A percentile compares a stretch with the other conserved stretches of the same genome.
Conservation (phyloP, 1,140 invertebrate species). For the Drosophila ananassae region DNA sequence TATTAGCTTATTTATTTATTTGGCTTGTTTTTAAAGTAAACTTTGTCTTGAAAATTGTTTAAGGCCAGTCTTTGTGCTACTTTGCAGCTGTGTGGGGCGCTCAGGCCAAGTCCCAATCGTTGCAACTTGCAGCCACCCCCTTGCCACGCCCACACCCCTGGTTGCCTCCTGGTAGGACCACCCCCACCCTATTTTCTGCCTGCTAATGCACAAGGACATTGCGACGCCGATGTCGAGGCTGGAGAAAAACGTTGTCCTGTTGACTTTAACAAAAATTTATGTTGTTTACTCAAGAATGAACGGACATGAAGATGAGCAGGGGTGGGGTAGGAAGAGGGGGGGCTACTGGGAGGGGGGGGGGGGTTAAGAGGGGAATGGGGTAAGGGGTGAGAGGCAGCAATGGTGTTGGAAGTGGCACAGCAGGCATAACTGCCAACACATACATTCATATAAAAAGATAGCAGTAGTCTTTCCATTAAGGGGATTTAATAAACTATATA, state of each 20-base stretch:
- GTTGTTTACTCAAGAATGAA: conserved; percentile 67
- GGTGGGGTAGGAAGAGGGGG: background rate
- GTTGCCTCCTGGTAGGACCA: too few species aligned
- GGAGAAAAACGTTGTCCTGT: conserved; percentile 40
- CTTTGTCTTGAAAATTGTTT: background rate
- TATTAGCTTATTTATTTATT: background rate
- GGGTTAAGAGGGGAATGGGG: background rate
- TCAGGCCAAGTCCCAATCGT: background rate
- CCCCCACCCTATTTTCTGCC: background rate
- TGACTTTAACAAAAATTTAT: conserved; percentile 76
- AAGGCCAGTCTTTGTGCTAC: background rate
- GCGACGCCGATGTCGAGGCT: conserved; percentile 28
- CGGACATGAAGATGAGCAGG: conserved; percentile 18
- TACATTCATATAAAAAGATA: background rate
- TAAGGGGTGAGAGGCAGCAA: conserved; percentile 6
- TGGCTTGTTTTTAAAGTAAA: background rate
- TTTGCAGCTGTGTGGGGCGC: background rate
- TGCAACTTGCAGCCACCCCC: background rate
- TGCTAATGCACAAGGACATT: conserved; percentile 47
- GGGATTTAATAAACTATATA: too few species aligned
- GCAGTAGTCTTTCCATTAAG: background rate
- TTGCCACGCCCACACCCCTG: background rate
- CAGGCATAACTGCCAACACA: conserved; percentile 18
- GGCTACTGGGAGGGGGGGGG: background rate
- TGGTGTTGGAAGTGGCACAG: conserved; percentile 35